Conservation (phyloP, 2,888 invertebrate genomes). For the Heterodera filipjevi region DNA sequence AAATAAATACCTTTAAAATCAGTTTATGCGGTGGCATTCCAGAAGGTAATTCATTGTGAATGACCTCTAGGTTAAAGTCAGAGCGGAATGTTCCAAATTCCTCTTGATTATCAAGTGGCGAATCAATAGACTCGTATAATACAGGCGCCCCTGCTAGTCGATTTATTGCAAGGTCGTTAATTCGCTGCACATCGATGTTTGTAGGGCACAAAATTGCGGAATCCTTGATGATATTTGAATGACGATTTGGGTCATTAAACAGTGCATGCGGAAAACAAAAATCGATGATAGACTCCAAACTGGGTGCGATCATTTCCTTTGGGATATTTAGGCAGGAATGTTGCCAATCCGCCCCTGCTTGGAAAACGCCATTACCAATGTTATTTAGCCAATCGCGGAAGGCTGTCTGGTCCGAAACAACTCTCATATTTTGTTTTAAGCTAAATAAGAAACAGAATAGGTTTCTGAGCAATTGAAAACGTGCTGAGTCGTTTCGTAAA, state of each 20-base stretch:
- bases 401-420: background rate
- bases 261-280: slow-evolving; percentile 2
- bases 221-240: background rate
- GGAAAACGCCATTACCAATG: slow-evolving; percentile 16
- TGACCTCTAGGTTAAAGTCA: slow-evolving; percentile 11
- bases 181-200: background rate
- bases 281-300: background rate
- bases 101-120: background rate
- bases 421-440: slow-evolving; percentile 25
- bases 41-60: slow-evolving; percentile 15
- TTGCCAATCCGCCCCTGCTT: background rate
- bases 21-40: slow-evolving; percentile 17
- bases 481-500: too few relatives aligned
- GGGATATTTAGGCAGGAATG: background rate
- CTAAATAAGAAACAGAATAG: too few relatives aligned
- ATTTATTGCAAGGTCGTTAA: background rate
- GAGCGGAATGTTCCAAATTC: slow-evolving; percentile 12
- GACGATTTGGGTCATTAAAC: background rate
- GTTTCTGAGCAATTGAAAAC: too few relatives aligned
- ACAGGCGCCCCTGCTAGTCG: slow-evolving; percentile 1
- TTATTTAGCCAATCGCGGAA: slow-evolving; percentile 25
- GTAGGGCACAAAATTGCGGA: background rate
- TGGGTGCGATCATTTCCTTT: background rate
- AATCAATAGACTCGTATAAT: background rate
- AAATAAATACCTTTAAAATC: background rate